Base-by-base conservation (phyloP, 2,888 invertebrate species). In the Himalopsyche kuldschensis region DNA sequence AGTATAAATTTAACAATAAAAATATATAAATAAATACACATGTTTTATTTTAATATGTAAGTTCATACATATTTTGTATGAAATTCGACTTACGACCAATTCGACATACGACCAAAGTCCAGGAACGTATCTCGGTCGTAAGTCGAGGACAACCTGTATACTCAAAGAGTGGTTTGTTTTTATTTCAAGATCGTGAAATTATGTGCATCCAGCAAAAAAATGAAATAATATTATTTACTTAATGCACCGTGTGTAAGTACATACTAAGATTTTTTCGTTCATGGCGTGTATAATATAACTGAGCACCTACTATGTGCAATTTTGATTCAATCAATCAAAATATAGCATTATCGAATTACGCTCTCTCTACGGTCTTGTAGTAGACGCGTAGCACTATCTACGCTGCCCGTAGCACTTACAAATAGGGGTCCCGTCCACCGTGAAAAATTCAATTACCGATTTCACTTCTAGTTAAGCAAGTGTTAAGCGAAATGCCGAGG, bases 41-140 rank as follows among this genome's bases (percentile, higher is more conserved):
- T n/a, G n/a, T n/a, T n/a, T n/a, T n/a, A n/a, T n/a, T n/a, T n/a
- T n/a, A n/a, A n/a, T n/a, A n/a, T n/a, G n/a, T n/a, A n/a, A n/a
- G n/a, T n/a, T n/a, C 75, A 75, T 75, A 82, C 27, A 32, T 27
- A 75, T 84, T 84, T 76, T 75, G 11, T 83, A 81, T 79, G 80
- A 80, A 32, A 15, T 46, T 84, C 84, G 82, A 84, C 82, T 69
- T 82, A 84, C 80, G 84, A 85, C 10, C 81, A 81, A 76, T 80
- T 78, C 80, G 80, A 32, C n/a, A 10, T 31, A 75, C 47, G 80
- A 80, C 35, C 78, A 78, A 78, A 78, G 78, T 78, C 31, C 79
- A 79, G 30, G 47, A 83, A 83, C 46, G 32, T 81, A 41, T 48
- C 84, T 30, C 69, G 48, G 41, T 41, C 41, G 41, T 41, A 5